Evolutionary conservation across 2,888 invertebrate species (phyloP), one percentile per base, ranked within the genome.

Genomic region (Conomelus anceps): DNA sequence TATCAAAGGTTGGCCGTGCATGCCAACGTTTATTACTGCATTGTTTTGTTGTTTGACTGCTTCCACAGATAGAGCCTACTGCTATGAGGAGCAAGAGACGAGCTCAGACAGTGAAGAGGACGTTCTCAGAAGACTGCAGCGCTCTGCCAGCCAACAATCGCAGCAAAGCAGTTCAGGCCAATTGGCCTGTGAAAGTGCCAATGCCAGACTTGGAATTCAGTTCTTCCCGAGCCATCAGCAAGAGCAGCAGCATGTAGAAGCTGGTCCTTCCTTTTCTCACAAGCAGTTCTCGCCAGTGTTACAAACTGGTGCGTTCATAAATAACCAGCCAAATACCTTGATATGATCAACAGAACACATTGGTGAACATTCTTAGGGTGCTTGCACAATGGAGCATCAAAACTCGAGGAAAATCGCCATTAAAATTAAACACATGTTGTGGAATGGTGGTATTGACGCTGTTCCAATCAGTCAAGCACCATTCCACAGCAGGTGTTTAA

Each of bases 71-170:
- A 89, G 89, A 87, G 88, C 90, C n/a, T 89, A 89, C 63, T 88
- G 89, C 6, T 89, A 88, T 89, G 90, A 89, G 23, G 95, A 95
- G 91, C 94, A 94, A 22, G 96, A 96, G 91, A 95, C 95, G 4
- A 96, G 96, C 91, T 96, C 96, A 41, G 97, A 97, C 93, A 96
- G 96, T 88, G 97, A 97, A 92, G 95, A 95, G 92, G 96, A 96
- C 92, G 95, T 96, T 85, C 94, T 96, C 91, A 94, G 95, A 90
- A 94, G 95, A 88, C 94, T 95, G 90, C 93, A 93, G 89, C 92
- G 92, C 89, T 91, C 91, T 6, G 91, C 90, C 91, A 91, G 90
- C 84, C 84, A 90, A 24, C 90, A 90, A 89, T 90, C 91, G 13
- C 86, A 90, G 24, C 86, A 86, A n/a, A 63, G 63, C 63, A n/a